Evolutionary conservation across 2,888 invertebrate genomes (phyloP), one percentile per base, ranked within the genome.

Genomic region (Beris morrisii): DNA sequence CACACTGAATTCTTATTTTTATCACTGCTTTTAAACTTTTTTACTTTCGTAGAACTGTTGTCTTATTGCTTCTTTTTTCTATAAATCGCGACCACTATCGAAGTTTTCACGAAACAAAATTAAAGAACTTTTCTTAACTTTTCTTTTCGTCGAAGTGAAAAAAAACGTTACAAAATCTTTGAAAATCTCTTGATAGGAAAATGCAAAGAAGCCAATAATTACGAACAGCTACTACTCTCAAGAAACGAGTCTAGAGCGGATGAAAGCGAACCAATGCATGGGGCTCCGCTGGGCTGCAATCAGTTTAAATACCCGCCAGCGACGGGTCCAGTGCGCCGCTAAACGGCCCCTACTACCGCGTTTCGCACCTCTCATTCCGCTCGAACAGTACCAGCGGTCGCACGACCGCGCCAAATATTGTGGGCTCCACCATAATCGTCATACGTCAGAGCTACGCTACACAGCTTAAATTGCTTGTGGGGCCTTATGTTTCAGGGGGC

Each of bases 261-360:
- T 84, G 86, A 85, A 85, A 86, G 86, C 85, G 85, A 84, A 85
- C 85, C 85, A 86, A 86, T 86, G 86, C 84, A 85, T 86, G 83
- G 45, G 45, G 77, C 83, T 83, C 83, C 82, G 84, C 83, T 83
- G 82, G 84, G 83, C 84, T 80, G 83, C 83, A 84, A 84, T 83
- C 84, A 84, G 83, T 84, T 86, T 86, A 85, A 86, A 86, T 86
- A 86, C 81, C 78, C 77, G 73, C 67, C 67, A 61, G 59, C 50
- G 44, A 38, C 64, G 61, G 67, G 65, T 68, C 67, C 54, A 56
- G 50, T 54, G 54, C 48, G 57, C n/a, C 57, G 64, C 54, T 55
- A 64, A 46, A 15, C 45, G 15, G 38, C 55, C 64, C 64, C 56
- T 48, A 52, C 50, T 30, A 13, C 50, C 38, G 22, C n/a, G 32